These are phyloP conservation scores for Iguana delicatissima DNA, from an alignment of 2,797 vertebrate genomes.

Conservation along the genomic window DNA sequence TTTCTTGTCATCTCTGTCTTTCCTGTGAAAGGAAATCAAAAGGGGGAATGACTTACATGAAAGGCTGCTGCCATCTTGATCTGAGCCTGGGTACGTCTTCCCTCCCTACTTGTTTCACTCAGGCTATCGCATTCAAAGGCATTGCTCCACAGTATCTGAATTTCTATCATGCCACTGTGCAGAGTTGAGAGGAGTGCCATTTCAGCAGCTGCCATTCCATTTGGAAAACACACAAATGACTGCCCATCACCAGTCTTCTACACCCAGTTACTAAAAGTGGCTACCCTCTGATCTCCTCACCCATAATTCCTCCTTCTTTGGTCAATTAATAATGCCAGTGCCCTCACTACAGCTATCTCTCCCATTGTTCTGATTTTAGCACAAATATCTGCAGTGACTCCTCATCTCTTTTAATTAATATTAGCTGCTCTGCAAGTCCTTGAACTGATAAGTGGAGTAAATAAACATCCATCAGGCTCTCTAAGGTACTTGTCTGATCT, in stretches of 20 bases:
- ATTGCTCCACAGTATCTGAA: background rate
- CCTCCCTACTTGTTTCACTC: background rate
- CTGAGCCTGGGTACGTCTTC: background rate
- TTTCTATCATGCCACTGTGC: no score
- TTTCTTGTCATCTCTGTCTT: slow-evolving; percentile 87
- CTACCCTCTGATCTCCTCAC: background rate
- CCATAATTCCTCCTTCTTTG: background rate
- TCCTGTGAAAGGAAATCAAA: slow-evolving; percentile 65
- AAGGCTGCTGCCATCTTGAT: background rate
- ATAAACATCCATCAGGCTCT: background rate
- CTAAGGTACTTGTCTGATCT: background rate
- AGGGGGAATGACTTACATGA: background rate
- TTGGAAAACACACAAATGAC: background rate
- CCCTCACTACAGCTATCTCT: background rate
- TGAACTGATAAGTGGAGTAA: no score
- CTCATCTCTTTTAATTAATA: no score
- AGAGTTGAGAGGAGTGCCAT: no score
- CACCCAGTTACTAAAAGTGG: no score
- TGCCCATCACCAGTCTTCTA: background rate
- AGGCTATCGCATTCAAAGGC: background rate
- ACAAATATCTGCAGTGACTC: no score
- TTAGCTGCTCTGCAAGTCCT: no score
- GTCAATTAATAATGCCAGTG: background rate
- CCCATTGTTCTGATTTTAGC: background rate
- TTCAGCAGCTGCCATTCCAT: background rate